Percentiles rank a stretch among this genome's conserved stretches.
phyloP scores from a whole-genome alignment of 2,797 vertebrate species.

The Chaunax sp. region DNA sequence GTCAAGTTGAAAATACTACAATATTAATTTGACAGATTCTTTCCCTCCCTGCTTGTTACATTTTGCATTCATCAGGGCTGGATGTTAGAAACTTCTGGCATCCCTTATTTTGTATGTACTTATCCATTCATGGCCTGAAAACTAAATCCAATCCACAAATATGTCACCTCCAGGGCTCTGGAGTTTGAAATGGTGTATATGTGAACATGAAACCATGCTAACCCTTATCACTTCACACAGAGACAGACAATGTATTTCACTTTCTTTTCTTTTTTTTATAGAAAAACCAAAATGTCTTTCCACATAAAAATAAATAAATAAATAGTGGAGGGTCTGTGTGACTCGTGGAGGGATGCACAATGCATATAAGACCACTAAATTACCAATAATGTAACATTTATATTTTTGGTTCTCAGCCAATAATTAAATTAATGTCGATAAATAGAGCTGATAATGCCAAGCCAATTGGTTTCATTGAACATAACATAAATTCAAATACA shows the following conservation, averaged over 20 bases:
- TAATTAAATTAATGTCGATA: no score
- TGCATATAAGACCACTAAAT: no score
- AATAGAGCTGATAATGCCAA: no score
- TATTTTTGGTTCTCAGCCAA: no score
- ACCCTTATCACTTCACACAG: not conserved
- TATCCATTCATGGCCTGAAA: not conserved
- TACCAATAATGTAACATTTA: no score
- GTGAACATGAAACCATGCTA: not conserved
- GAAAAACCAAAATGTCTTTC: not conserved
- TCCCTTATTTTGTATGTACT: no score
- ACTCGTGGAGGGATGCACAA: not conserved
- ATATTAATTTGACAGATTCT: not conserved
- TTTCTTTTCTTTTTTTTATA: no score
- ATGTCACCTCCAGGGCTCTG: not conserved
- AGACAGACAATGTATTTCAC: not conserved
- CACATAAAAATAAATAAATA: not conserved
- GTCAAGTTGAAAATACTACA: not conserved
- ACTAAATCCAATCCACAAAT: not conserved
- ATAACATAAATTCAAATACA: no score
- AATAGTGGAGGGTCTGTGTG: not conserved
- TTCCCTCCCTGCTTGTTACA: not conserved
- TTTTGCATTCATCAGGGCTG: not conserved
- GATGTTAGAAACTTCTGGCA: no score
- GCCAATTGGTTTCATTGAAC: no score
- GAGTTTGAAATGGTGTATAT: not conserved